Percentiles rank a stretch among this genome's conserved stretches.
Conservation (phyloP, 2,113 vertebrate species). For the Gnathonemus echidnorhynchus region DNA sequence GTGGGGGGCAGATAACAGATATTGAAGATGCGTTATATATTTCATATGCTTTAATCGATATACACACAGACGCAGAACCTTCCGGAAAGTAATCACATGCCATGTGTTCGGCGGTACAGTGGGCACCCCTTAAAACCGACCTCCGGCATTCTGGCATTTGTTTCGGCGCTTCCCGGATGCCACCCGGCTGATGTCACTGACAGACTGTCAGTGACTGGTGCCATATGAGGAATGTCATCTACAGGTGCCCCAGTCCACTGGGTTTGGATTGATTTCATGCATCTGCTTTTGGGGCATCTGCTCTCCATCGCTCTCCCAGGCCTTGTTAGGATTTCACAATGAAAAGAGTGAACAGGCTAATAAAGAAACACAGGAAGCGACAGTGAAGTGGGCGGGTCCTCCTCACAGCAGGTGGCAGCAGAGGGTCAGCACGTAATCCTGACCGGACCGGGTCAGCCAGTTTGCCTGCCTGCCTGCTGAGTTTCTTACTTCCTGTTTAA, state of each 20-base stretch:
- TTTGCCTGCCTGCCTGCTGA: neutral
- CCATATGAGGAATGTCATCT: neutral
- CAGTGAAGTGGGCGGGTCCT: neutral
- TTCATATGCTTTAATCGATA: neutral
- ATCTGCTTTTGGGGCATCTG: neutral
- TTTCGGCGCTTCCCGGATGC: neutral
- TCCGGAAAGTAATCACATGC: neutral
- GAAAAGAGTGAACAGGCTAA: neutral
- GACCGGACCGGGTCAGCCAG: neutral
- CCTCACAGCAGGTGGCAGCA: neutral
- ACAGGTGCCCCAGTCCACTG: neutral
- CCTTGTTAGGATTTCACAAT: neutral
- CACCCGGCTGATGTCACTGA: neutral
- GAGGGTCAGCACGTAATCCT: neutral
- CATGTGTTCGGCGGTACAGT: no score
- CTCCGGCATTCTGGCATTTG: neutral
- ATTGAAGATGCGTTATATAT: constrained; percentile 17
- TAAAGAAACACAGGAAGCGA: neutral
- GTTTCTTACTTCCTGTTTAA: neutral
- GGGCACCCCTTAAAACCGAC: neutral
- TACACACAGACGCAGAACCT: neutral
- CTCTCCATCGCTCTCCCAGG: neutral
- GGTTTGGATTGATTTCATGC: neutral
- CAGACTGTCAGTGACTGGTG: neutral
- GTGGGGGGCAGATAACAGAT: neutral